Evolutionary conservation across 1,140 invertebrate species (phyloP).

Genomic region (Myzus persicae): DNA sequence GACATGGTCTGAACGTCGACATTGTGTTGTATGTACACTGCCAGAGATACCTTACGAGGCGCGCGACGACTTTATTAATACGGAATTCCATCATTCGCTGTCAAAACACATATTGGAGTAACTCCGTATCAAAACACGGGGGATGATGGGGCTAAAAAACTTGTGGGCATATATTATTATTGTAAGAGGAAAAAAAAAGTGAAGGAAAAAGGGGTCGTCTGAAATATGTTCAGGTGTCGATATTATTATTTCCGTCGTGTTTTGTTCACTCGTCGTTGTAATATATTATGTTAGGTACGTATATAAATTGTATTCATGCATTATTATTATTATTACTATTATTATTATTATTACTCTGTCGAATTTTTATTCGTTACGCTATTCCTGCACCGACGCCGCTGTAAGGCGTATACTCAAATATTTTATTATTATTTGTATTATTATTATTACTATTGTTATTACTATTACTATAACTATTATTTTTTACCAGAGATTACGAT

Average conservation of each 20-base stretch:
- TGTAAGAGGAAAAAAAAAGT: background rate
- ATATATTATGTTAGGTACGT: background rate
- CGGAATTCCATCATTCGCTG: constrained; percentile 53
- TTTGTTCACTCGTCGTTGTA: background rate
- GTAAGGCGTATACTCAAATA: background rate
- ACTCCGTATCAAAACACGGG: background rate
- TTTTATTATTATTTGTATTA: background rate
- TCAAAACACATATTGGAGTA: constrained; percentile 38
- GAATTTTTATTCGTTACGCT: background rate
- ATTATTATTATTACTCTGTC: background rate
- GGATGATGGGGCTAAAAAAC: background rate
- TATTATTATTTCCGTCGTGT: constrained; percentile 36
- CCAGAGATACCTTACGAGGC: background rate
- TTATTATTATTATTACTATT: constrained; percentile 16
- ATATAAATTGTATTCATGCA: background rate
- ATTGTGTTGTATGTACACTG: background rate
- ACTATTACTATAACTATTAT: background rate
- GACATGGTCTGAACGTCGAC: constrained; percentile 8
- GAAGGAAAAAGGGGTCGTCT: constrained; percentile 1
- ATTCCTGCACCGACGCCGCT: background rate
- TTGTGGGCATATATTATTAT: background rate
- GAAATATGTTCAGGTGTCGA: constrained; percentile 51
- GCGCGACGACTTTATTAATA: constrained; percentile 48
- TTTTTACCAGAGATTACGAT: background rate
- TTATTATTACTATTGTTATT: background rate